Evolutionary conservation across 1,140 invertebrate species (phyloP), one percentile per base, ranked within the genome.

Genomic region (Tribolium castaneum): DNA sequence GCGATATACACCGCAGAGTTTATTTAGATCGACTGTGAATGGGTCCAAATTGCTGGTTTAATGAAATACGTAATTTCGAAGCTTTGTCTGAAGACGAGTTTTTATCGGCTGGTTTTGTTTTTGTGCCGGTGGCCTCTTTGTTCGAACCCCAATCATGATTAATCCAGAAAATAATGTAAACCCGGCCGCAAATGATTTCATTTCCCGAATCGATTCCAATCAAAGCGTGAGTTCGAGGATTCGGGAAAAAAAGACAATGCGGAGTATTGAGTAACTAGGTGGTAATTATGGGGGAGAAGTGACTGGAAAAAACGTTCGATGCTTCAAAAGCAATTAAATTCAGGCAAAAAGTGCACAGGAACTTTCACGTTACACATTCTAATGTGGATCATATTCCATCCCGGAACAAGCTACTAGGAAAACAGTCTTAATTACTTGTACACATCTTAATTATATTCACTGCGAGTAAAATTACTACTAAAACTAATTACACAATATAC

Each of bases 1-100:
- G 74, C 81, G 62, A 79, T 70, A 77, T 77, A 72, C 72, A 79
- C 80, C 80, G 80, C 80, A 81, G 70, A 81, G 78, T 79, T 79
- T 72, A 76, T 81, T 75, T 76, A 79, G 71, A 76, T 79, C 62
- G 75, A 50, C 54, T 79, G 62, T 75, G 51, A 75, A 80, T 76
- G 54, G 76, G 62, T 62, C 50, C 50, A 79, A 77, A 79, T 76
- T 80, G 73, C 51, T 77, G 70, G 66, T 70, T 75, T 80, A 80
- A 77, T 80, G 66, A 77, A 80, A 75, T 66, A 66, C 59, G 59
- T 66, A 66, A 66, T 66, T 66, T 66, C 59, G 30, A 13, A 6
- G 59, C 59, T 66, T 66, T 66, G 59, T 66, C 59, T 66, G 59
- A 66, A 66, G 59, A 66, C 59, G 30, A 35, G 59, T 66, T 66